Base-by-base conservation (phyloP, 1,140 invertebrate genomes). In the Phocides pigmalion region DNA sequence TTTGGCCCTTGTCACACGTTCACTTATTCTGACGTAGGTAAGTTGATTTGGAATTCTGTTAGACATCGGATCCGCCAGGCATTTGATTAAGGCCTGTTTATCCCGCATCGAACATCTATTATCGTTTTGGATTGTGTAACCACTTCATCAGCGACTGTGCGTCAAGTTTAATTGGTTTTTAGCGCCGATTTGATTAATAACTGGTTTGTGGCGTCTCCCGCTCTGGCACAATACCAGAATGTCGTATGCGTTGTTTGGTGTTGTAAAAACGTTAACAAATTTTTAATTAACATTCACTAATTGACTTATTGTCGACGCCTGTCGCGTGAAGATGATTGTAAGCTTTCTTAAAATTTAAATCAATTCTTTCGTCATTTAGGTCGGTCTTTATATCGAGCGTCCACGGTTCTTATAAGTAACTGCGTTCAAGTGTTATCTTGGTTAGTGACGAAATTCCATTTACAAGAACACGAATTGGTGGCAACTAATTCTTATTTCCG, bases 91-190 rank as follows among this genome's bases (percentile, higher is more conserved):
- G 59, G 39, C 53, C 44, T 66, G 65, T 70, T 77, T 68, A 68
- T 61, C 64, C 62, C 51, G 53, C 50, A 25, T 68, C 59, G 50
- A 59, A 51, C 49, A 41, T 54, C 39, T 68, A 66, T 68, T 68
- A 68, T 56, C 66, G 58, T 64, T 70, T 68, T 58, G 50, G 63
- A 80, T 75, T 74, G 70, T 70, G 70, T 70, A 76, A 76, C 59
- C 72, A 62, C 54, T 73, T 69, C 66, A 71, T 76, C 63, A 59
- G 47, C 37, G 50, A 54, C 44, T 20, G 39, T 44, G 62, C 71
- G 61, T 75, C 64, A 73, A 66, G 64, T 78, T 79, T 77, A 84
- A 82, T 84, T 81, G 71, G 73, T 77, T 82, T 76, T 82, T 74
- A 79, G 67, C 66, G 72, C 47, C 32, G 17, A 62, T 77, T 77